Percentiles rank a stretch among this genome's conserved stretches.
Evolutionary conservation across 2,888 invertebrate species (phyloP).

Genomic region (Amphipoea oculea): DNA sequence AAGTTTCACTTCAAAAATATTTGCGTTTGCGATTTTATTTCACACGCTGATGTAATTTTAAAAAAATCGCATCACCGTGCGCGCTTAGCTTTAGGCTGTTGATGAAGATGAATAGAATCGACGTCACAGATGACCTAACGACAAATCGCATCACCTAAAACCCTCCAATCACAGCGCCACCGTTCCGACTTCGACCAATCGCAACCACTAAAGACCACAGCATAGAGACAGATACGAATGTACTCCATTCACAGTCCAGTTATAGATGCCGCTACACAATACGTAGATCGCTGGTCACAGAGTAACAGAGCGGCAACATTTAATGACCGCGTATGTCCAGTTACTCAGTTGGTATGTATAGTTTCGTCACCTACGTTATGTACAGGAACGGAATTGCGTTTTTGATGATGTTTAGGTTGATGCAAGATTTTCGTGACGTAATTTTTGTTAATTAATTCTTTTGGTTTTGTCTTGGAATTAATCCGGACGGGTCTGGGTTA

Average conservation of each 20-base stretch:
- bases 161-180: not conserved
- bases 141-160: slow-evolving; percentile 6
- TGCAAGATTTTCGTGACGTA: slow-evolving; percentile 55
- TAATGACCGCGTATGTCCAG: slow-evolving; percentile 87
- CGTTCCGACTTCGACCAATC: slow-evolving; percentile 56
- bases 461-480: not conserved
- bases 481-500: not conserved
- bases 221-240: slow-evolving; percentile 87
- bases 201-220: slow-evolving; percentile 65
- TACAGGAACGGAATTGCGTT: slow-evolving; percentile 61
- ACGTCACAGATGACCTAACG: not conserved
- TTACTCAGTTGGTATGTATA: slow-evolving; percentile 78
- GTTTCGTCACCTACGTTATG: slow-evolving; percentile 80
- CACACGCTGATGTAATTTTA: too few species aligned
- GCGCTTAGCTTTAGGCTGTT: not conserved
- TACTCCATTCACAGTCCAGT: slow-evolving; percentile 88
- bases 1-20: not conserved
- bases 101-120: not conserved
- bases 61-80: too few species aligned
- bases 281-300: slow-evolving; percentile 80
- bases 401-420: slow-evolving; percentile 55
- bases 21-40: too few species aligned
- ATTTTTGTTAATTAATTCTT: slow-evolving; percentile 28
- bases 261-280: slow-evolving; percentile 88
- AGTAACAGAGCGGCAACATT: slow-evolving; percentile 90